Base-by-base conservation (phyloP, 2,888 invertebrate species). In the Callimorpha dominula region DNA sequence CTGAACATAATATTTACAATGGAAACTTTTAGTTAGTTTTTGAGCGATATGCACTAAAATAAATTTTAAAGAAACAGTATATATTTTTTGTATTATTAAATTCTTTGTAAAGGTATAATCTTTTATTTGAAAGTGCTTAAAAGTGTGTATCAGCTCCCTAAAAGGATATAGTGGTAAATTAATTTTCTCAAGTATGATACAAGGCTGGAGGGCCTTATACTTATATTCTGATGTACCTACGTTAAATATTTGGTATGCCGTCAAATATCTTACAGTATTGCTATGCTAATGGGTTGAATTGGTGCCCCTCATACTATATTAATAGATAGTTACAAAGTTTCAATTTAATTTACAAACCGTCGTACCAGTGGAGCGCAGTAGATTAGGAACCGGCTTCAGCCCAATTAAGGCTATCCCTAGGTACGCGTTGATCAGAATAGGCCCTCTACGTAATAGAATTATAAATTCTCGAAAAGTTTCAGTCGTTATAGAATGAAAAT, bases 271-370 rank as follows among this genome's bases (percentile, higher is more conserved):
- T 60, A 43, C 31, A 72, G 70, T 65, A 72, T 12, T 73, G 20
- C 57, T 62, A 62, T 63, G 31, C 42, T 71, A 67, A 73, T 40
- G 68, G 50, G 15, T 60, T 12, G 6, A 8, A 70, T 63, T 65
- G 62, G 78, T 54, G 50, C 50, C 40, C n/a, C 57, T 68, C 43
- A 71, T 76, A 71, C 63, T 42, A 50, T 74, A 81, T 74, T 74
- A 73, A 78, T 75, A 76, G 69, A 64, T 49, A 42, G 74, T 74
- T 63, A 72, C 71, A n/a, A 64, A 76, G 73, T 81, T 75, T 73
- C 73, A 80, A 78, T 78, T 81, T 75, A 73, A 81, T 81, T 76
- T 78, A 74, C 57, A 54, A 67, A 81, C 75, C 75, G 70, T 71
- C 65, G 62, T 67, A 57, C 57, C 15, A 46, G 66, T 67, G 68